Conservation (phyloP, 1,140 invertebrate species). For the Drosophila nigrodunni region DNA sequence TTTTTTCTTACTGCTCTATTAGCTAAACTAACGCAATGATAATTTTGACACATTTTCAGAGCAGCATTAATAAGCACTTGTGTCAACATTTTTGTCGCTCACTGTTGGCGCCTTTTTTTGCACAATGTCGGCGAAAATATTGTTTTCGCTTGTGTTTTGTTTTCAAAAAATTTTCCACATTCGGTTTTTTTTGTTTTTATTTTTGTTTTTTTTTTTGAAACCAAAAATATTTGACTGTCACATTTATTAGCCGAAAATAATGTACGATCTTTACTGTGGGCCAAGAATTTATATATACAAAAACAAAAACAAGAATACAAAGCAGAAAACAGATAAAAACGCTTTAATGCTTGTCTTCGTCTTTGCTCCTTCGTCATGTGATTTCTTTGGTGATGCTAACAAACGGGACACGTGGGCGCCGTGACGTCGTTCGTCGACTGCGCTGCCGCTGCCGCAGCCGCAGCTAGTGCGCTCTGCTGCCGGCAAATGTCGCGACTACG, state of each 20-base stretch:
- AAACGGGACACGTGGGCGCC: conserved; percentile 61
- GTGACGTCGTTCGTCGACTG: conserved; percentile 70
- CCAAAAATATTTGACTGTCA: conserved; percentile 19
- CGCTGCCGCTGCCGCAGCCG: conserved; percentile 7
- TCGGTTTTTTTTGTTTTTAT: not conserved
- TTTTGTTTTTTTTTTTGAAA: no score
- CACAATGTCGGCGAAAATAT: conserved; percentile 7
- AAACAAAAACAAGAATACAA: not conserved
- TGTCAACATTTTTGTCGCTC: conserved; percentile 33
- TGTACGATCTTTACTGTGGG: conserved; percentile 46
- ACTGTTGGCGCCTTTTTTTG: conserved; percentile 46
- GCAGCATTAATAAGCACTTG: conserved; percentile 28
- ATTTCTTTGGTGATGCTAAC: conserved; percentile 36
- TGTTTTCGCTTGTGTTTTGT: conserved; percentile 41
- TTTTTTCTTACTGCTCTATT: not conserved
- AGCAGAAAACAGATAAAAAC: conserved; percentile 31
- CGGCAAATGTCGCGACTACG: conserved; percentile 1
- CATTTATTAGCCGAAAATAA: conserved; percentile 49
- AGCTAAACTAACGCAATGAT: conserved; percentile 17
- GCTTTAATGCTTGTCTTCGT: conserved; percentile 48
- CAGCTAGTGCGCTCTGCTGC: not conserved
- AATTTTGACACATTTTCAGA: conserved; percentile 19
- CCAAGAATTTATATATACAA: conserved; percentile 30
- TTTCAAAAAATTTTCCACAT: conserved; percentile 66
- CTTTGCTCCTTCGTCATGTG: conserved; percentile 71